A percentile compares a stretch with the other conserved stretches of the same genome.
These are phyloP conservation scores for Connochaetes taurinus DNA, from an alignment of 2,113 vertebrate genomes.

Conservation along the genomic window DNA sequence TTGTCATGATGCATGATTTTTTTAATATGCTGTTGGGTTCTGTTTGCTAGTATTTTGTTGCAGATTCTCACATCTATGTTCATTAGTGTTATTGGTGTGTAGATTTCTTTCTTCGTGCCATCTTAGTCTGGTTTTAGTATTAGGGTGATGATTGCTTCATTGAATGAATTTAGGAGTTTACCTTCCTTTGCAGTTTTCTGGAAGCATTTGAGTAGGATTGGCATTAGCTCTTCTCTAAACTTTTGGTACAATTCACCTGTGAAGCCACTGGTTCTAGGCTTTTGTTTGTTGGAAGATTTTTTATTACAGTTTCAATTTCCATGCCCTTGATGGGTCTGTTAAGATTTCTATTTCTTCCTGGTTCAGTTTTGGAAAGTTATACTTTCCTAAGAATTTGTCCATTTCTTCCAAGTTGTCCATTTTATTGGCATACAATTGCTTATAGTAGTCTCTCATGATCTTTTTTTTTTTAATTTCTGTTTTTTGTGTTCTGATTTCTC, in stretches of 20 bases:
- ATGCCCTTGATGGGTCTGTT: background rate
- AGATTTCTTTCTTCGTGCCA: background rate
- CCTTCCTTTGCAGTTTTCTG: background rate
- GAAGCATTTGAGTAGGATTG: background rate
- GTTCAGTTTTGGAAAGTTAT: background rate
- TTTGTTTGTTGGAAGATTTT: background rate
- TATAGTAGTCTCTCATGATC: background rate
- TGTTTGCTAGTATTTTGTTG: background rate
- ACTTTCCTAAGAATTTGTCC: background rate
- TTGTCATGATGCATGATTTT: background rate
- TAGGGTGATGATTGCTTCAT: background rate
- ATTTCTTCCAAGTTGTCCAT: background rate
- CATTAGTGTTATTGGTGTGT: background rate
- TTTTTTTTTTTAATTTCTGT: background rate
- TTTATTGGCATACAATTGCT: background rate
- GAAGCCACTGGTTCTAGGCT: background rate
- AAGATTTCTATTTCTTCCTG: background rate
- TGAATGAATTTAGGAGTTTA: background rate
- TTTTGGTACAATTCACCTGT: background rate
- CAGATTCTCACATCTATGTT: background rate
- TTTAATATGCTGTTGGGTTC: background rate
- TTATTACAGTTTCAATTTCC: background rate
- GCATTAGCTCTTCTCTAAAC: background rate
- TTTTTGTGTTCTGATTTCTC: background rate
- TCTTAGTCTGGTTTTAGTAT: background rate